Base-by-base conservation (phyloP, 2,797 vertebrate genomes). In the Coregonus suidteri region DNA sequence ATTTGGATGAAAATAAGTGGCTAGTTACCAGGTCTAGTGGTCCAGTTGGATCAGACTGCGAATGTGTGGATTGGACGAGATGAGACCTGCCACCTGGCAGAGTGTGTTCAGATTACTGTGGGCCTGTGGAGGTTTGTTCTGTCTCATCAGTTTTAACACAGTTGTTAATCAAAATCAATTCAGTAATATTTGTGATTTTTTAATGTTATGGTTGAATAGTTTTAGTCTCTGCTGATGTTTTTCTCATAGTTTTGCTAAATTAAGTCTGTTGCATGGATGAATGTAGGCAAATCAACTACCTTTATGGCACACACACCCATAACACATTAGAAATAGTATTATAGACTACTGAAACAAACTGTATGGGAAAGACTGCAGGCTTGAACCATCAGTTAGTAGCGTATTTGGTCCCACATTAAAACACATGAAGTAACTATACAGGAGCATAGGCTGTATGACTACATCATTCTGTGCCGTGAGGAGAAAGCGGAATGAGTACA, bases 161-260 rank as follows among this genome's bases (percentile, higher is more conserved):
- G 71, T 81, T 81, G 77, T 77, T 71, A 77, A 81, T 76, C 77
- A 73, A 78, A 71, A 81, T 69, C 37, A 67, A 72, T 69, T 81
- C 72, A 74, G 31, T 72, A 83, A 79, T 59, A 76, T 56, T 47
- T 62, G 66, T 76, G 56, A 31, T 31, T 73, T 75, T 83, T 79
- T 77, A 78, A 71, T 78, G 79, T 74, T 75, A 66, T 59, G 75
- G 35, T 47, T 41, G 34, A 70, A 70, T 47, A 70, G 35, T 20
- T 70, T 14, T 18, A n/a, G 68, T 70, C 59, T 64, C 6, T 64
- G n/a, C 25, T 64, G 20, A 25, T 47, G 68, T 70, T 68, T 67
- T 13, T 41, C 53, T 65, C 53, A 25, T 5, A 52, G 4, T 4
- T 1, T 4, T 73, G 77, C 47, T 51, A 78, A 65, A 71, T 64